Conservation (phyloP, 2,797 vertebrate species). For the Pseudopleuronectes americanus region DNA sequence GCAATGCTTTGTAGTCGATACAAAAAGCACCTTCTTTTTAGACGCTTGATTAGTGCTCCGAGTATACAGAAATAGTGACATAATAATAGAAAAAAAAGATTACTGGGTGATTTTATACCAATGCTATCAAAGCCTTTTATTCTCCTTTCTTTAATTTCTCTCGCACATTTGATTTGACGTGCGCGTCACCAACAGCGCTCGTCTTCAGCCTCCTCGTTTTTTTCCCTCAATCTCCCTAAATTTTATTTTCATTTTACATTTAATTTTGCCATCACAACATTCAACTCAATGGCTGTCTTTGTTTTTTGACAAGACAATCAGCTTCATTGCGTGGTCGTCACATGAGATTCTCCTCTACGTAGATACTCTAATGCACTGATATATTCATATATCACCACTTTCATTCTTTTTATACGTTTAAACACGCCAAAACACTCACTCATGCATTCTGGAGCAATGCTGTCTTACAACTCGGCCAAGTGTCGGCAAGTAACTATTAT, state of each 20-base stretch:
- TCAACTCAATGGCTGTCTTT: conserved; percentile 63
- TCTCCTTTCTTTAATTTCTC: conserved; percentile 10
- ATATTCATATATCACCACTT: conserved; percentile 71
- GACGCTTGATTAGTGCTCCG: conserved; percentile 60
- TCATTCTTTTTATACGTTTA: conserved; percentile 28
- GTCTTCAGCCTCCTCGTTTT: conserved; percentile 14
- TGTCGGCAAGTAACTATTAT: conserved; percentile 52
- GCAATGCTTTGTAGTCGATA: conserved; percentile 80
- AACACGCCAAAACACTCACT: conserved; percentile 84
- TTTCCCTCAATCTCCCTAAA: conserved; percentile 2
- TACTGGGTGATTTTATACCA: conserved; percentile 63
- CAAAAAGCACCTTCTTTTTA: conserved; percentile 76
- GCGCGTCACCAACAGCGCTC: conserved; percentile 25
- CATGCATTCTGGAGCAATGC: conserved; percentile 70
- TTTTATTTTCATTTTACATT: neutral
- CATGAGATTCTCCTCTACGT: conserved; percentile 62
- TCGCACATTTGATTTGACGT: conserved; percentile 12
- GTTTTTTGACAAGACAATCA: conserved; percentile 78
- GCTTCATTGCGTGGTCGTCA: conserved; percentile 57
- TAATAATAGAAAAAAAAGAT: conserved; percentile 41
- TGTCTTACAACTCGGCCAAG: conserved; percentile 66
- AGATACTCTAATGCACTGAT: conserved; percentile 73
- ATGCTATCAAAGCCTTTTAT: conserved; percentile 55
- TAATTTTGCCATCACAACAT: conserved; percentile 33
- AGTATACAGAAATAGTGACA: conserved; percentile 59